phyloP scores from a whole-genome alignment of 2,113 vertebrate species.

The Reinhardtius hippoglossoides region DNA sequence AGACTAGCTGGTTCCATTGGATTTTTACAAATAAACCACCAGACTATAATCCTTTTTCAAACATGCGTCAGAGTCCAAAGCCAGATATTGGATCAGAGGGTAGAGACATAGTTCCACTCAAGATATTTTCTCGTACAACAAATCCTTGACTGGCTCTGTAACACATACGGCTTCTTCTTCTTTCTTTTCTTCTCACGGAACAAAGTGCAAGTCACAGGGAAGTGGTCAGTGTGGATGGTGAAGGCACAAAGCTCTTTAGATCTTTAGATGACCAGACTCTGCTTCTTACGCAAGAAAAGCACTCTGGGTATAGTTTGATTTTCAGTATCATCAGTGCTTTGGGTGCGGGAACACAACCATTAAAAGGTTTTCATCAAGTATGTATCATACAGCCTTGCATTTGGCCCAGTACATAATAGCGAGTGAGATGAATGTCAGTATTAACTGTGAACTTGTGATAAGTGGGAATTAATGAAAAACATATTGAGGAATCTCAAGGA shows the following conservation, averaged over 20 bases:
- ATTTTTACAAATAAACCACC: conserved; percentile 24
- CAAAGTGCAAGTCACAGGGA: too few species aligned
- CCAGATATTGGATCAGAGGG: not conserved
- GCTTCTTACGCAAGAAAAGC: not conserved
- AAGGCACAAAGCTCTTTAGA: not conserved
- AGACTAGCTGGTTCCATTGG: conserved; percentile 32
- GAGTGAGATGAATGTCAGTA: not conserved
- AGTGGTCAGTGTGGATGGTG: not conserved
- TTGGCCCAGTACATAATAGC: not conserved
- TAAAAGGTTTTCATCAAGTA: too few species aligned
- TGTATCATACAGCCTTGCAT: not conserved
- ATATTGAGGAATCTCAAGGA: not conserved
- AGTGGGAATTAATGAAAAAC: not conserved
- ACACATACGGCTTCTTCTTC: not conserved
- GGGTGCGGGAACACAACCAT: not conserved
- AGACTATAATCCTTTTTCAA: conserved; percentile 20
- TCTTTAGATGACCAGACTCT: not conserved
- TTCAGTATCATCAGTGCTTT: not conserved
- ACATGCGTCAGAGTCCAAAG: not conserved
- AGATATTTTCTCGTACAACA: not conserved
- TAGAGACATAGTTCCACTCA: not conserved
- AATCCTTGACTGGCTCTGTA: not conserved
- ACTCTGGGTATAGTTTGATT: not conserved
- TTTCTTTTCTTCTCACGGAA: not conserved
- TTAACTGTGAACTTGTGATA: not conserved